Percentiles rank a stretch among this genome's conserved stretches.
Evolutionary conservation across 2,113 vertebrate genomes (phyloP).

Genomic region (Spheniscus mendiculus): DNA sequence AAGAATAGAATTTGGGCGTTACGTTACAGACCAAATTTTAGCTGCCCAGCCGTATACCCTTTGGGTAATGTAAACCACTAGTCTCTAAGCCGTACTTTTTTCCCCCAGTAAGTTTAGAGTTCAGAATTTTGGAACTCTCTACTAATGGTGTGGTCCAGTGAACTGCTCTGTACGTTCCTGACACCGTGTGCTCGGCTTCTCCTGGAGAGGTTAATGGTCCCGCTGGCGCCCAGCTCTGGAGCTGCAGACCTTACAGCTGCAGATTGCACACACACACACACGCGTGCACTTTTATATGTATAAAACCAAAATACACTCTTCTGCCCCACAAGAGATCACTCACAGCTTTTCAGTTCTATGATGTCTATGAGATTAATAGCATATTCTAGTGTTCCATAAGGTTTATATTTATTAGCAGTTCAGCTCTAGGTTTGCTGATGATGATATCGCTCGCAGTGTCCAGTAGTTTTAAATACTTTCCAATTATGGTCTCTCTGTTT

Average conservation of each 20-base stretch:
- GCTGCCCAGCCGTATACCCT: not conserved
- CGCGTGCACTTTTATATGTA: not conserved
- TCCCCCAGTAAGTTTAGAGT: no score
- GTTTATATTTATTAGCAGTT: not conserved
- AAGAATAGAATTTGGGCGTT: not conserved
- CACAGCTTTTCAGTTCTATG: not conserved
- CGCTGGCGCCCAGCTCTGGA: not conserved
- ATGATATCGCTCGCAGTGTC: rapidly evolving
- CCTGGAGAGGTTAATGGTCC: not conserved
- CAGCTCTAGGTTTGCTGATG: not conserved
- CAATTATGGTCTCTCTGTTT: not conserved
- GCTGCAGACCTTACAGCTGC: not conserved
- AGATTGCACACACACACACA: not conserved
- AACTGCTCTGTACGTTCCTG: not conserved
- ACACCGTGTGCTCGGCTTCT: no score
- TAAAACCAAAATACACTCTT: not conserved
- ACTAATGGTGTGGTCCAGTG: rapidly evolving
- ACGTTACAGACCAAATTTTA: not conserved
- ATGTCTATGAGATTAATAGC: no score
- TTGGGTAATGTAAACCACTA: not conserved
- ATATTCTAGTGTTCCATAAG: no score
- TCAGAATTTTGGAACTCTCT: no score
- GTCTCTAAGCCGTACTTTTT: not conserved
- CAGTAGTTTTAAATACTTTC: no score
- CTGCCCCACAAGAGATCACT: not conserved